Conservation (phyloP, 1,140 invertebrate genomes). For the honey bee (Apis mellifera) region Amel_HAv3.1 CM009931.2:22563501-22564000, state of each 20-base stretch:
- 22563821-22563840: background rate
- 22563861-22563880: background rate
- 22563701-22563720: too few relatives aligned
- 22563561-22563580: background rate
- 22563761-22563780: background rate
- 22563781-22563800: background rate
- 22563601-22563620: background rate
- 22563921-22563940: too few relatives aligned
- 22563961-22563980: background rate
- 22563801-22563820: background rate
- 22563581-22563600: background rate
- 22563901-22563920: background rate
- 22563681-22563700: too few relatives aligned
- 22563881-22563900: slow-evolving; percentile 1
- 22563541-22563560: background rate
- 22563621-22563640: background rate
- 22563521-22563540: slow-evolving; percentile 23
- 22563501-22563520: slow-evolving; percentile 11
- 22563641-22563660: too few relatives aligned
- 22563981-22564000: slow-evolving; percentile 22
- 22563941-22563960: too few relatives aligned
- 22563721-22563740: too few relatives aligned
- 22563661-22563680: too few relatives aligned
- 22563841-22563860: background rate
- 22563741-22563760: too few relatives aligned